A percentile compares a stretch with the other conserved stretches of the same genome.
phyloP scores from a whole-genome alignment of 2,113 vertebrate genomes.

The Catharus fuscescens region DNA sequence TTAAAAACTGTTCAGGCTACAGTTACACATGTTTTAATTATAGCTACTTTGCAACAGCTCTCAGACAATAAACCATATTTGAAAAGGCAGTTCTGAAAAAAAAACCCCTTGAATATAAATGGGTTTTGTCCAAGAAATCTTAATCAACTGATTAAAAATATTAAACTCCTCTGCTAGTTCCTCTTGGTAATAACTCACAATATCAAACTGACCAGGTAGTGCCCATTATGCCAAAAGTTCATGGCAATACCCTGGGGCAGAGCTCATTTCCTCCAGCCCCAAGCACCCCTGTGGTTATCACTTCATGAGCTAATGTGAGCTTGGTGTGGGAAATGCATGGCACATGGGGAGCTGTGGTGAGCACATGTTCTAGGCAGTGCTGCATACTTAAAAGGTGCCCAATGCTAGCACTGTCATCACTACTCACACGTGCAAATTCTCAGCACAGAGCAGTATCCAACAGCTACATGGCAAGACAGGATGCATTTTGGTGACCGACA shows the following conservation, averaged over 20 bases:
- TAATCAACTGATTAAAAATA: background rate
- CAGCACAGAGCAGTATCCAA: background rate
- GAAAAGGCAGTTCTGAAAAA: background rate
- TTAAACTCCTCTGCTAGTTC: background rate
- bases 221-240: background rate
- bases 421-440: background rate
- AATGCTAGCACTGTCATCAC: constrained; percentile 10
- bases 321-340: background rate
- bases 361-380: background rate
- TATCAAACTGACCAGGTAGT: background rate
- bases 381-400: background rate
- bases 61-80: background rate
- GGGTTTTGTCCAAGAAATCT: background rate
- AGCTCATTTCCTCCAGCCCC: background rate
- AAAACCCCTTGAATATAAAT: background rate
- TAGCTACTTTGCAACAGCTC: background rate
- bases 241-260: background rate
- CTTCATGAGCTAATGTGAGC: background rate
- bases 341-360: background rate
- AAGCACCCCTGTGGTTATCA: background rate
- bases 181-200: background rate
- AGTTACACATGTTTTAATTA: background rate
- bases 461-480: background rate
- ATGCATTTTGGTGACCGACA: background rate
- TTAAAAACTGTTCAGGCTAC: background rate